Evolutionary conservation across 2,797 vertebrate genomes (phyloP), one percentile per base, ranked within the genome.

Genomic region (Helicolenus hilgendorfi): DNA sequence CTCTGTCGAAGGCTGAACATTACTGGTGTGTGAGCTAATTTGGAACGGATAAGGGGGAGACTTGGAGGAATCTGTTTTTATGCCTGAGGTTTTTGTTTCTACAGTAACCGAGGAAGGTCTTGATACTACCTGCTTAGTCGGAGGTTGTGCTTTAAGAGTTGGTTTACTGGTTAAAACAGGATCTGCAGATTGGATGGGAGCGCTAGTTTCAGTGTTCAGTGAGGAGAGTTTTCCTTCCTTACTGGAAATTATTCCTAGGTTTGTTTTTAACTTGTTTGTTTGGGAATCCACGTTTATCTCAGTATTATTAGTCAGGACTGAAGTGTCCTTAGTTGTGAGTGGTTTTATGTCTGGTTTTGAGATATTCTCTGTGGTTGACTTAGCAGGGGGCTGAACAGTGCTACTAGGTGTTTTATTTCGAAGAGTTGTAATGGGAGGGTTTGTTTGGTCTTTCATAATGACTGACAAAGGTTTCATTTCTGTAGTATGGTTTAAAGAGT

Each of bases 1-100:
- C 59, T 90, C 85, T 89, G 86, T 84, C 1, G 72, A 45, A 55
- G 82, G 45, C 88, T 90, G 83, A 88, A 62, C 73, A 53, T 89
- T 88, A 87, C 22, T 83, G 27, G 22, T 67, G 31, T 85, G 41
- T 3, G 7, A 75, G 26, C 72, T 94, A 89, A 70, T 53, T 77
- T 89, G 87, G 49, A 53, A 35, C 1, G 8, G 24, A 85, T 75
- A 11, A 0, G 36, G 36, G 7, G 72, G 11, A 67, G 76, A 76
- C 53, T 87, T 80, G 90, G 77, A 71, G 27, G 41, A 79, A 56
- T 82, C 62, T 6, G 11, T 67, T 71, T 90, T 83, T 78, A 71
- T 31, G 74, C 36, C 68, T 72, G 71, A 35, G 4, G 77, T 26
- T 71, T 90, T 91, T 8, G 33, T 67, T 79, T 93, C 85, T 82